Base-by-base conservation (phyloP, 23 tunicate genomes). In the Trididemnum nubilum region DNA sequence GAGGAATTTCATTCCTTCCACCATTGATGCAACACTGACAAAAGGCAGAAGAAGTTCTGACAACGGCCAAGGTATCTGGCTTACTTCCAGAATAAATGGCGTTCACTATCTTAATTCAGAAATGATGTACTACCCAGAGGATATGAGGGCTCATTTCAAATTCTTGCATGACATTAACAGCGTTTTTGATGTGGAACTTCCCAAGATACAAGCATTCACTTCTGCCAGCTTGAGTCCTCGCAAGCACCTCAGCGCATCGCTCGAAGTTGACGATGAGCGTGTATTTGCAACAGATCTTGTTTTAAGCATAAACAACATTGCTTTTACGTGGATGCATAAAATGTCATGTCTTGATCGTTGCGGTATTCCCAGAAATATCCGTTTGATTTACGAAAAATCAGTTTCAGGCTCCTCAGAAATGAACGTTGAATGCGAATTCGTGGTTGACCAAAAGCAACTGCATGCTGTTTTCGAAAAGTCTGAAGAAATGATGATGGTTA, bases 1-100 rank as follows among this genome's bases (percentile, higher is more conserved):
- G 51, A 21, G 2, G 0, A 21, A 1, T 27, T 73, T 40, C 9
- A 66, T 85, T 27, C 90, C 90, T 25, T 22, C 19, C 33, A 33
- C 38, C 72, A 37, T 85, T 70, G 70, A 39, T 2, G 39, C 79
- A 1, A 78, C 72, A 5, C 7, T 79, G 79, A 15, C 27, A n/a
- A 69, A 72, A 64, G 90, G 90, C 52, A 37, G 37, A 33, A 36
- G 66, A 49, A 33, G 73, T 0, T 30, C 65, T 33, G 77, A 71
- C 74, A 33, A 38, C 0, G 49, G 58, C 31, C 57, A 54, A 36
- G 90, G 90, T 2, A 52, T 79, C 34, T 76, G 83, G 83, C 30
- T 85, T 27, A 37, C 1, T 18, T 65, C 64, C 15, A 66, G 27
- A 21, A 51, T 76, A 4, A 51, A 85, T 37, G 37, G 67, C 0